A percentile compares a stretch with the other conserved stretches of the same genome.
phyloP scores from a whole-genome alignment of 1,140 invertebrate genomes.

The Drosophila triauraria region DNA sequence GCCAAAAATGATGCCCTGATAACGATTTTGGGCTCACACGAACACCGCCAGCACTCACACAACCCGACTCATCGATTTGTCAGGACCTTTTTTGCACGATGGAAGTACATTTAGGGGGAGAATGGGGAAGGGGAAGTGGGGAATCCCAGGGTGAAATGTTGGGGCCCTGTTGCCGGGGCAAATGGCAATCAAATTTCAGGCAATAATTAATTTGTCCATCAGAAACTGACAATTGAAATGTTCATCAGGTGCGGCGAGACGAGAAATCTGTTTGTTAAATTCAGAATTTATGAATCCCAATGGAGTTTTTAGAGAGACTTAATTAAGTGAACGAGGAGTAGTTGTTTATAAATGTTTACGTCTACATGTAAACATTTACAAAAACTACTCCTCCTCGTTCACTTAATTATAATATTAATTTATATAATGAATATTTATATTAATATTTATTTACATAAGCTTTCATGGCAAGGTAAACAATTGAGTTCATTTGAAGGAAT shows the following conservation, averaged over 20 bases:
- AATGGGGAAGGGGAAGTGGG: neutral
- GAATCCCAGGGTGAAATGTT: constrained; percentile 19
- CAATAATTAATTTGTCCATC: constrained; percentile 54
- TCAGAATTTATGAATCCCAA: neutral
- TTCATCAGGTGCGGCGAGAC: constrained; percentile 4
- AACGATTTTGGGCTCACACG: constrained; percentile 36
- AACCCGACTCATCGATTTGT: constrained; percentile 51
- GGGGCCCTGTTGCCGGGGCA: constrained; percentile 17
- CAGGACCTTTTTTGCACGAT: constrained; percentile 27
- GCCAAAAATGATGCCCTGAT: constrained; percentile 50
- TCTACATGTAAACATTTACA: too few species aligned
- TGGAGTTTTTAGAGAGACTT: neutral
- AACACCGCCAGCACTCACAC: constrained; percentile 12
- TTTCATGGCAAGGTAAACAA: too few species aligned
- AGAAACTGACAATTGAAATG: constrained; percentile 39
- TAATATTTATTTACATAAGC: too few species aligned
- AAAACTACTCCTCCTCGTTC: too few species aligned
- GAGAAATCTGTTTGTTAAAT: constrained; percentile 5
- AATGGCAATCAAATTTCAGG: constrained; percentile 43
- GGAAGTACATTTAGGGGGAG: neutral
- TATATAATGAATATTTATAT: too few species aligned
- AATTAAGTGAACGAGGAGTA: neutral
- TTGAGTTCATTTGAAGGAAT: too few species aligned
- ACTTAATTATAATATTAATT: too few species aligned
- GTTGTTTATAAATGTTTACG: too few species aligned